Percentiles rank a stretch among this genome's conserved stretches.
phyloP scores from a whole-genome alignment of 2,113 vertebrate genomes.

The Aspidoscelis tigris region DNA sequence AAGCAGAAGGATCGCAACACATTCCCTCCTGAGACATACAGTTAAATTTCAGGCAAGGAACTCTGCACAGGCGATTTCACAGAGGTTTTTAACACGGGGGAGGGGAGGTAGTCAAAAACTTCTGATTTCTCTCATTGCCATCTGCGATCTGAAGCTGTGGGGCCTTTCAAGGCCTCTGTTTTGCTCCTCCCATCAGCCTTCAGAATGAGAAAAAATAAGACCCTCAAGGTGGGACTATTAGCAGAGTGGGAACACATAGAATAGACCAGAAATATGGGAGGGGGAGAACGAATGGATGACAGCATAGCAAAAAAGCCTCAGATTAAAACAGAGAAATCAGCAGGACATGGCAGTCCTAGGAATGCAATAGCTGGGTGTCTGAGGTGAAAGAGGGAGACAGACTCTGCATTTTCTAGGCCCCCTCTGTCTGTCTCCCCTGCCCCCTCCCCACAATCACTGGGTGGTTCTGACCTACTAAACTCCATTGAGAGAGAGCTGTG shows the following conservation, averaged over 20 bases:
- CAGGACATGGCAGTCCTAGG: neutral
- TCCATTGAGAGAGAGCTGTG: neutral
- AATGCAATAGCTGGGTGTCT: neutral
- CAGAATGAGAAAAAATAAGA: neutral
- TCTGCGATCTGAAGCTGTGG: neutral
- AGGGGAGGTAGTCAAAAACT: neutral
- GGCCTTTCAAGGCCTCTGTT: neutral
- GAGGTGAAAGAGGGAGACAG: neutral
- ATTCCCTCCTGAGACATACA: neutral
- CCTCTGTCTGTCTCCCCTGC: neutral
- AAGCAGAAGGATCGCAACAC: neutral
- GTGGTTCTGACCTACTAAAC: constrained; percentile 1
- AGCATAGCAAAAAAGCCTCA: neutral
- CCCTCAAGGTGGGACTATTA: neutral
- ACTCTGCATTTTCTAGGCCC: no score
- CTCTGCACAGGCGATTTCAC: neutral
- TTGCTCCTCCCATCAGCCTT: neutral
- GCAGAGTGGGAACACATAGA: neutral
- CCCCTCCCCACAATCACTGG: neutral
- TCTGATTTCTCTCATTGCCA: neutral
- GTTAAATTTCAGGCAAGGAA: neutral
- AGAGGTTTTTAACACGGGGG: neutral
- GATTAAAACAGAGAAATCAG: neutral
- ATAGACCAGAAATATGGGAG: no score
- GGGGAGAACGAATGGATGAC: neutral